Conservation (phyloP, 2,113 vertebrate species). For the Takifugu bimaculatus region DNA sequence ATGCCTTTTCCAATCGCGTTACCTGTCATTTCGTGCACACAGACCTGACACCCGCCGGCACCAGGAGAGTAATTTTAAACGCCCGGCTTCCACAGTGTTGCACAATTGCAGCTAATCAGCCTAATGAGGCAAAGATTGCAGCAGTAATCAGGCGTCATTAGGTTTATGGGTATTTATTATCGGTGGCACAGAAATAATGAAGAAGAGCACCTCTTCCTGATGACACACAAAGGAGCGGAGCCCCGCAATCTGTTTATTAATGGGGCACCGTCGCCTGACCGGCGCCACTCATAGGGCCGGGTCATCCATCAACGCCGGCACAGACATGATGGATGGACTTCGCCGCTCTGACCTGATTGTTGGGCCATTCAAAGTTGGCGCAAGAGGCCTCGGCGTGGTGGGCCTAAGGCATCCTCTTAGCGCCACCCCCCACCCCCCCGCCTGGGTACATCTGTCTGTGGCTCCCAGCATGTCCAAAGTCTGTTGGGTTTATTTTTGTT, state of each 20-base stretch:
- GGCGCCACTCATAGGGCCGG: constrained; percentile 59
- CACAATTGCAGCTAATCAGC: constrained; percentile 78
- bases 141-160: constrained; percentile 83
- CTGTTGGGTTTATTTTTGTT: constrained; percentile 70
- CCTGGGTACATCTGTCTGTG: too few species aligned
- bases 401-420: constrained; percentile 42
- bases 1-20: constrained; percentile 1
- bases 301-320: constrained; percentile 73
- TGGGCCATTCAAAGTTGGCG: constrained; percentile 64
- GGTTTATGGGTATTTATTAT: constrained; percentile 84
- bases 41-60: constrained; percentile 31
- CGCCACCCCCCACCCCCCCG: too few species aligned
- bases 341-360: constrained; percentile 70
- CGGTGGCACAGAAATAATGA: constrained; percentile 74
- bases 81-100: constrained; percentile 65
- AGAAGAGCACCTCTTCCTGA: constrained; percentile 74
- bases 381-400: constrained; percentile 62
- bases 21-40: constrained; percentile 35
- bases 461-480: constrained; percentile 23
- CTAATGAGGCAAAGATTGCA: constrained; percentile 83
- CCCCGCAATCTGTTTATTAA: constrained; percentile 77
- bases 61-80: constrained; percentile 72
- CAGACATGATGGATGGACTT: constrained; percentile 69
- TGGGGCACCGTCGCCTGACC: constrained; percentile 73
- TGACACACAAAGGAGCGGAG: constrained; percentile 67